Conservation (phyloP, 2,113 vertebrate species). For the Grammomys dolichurus region DNA sequence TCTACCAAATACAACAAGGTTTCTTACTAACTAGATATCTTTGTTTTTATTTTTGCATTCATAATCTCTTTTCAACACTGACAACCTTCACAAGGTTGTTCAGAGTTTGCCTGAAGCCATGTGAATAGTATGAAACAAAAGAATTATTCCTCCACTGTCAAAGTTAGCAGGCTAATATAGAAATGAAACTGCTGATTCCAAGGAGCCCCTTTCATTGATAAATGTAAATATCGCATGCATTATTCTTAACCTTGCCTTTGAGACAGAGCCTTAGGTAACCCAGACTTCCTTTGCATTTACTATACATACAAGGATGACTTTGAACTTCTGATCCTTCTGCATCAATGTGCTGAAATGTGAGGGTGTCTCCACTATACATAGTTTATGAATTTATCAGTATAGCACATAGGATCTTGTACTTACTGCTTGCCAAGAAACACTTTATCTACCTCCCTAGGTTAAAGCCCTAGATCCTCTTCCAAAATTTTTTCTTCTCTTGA, state of each 20-base stretch:
- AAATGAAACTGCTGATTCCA: neutral
- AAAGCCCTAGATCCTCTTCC: too few relatives aligned
- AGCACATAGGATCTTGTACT: neutral
- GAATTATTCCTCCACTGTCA: accelerated
- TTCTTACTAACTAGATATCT: neutral
- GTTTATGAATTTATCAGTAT: neutral
- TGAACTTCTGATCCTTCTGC: neutral
- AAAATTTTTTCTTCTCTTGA: neutral
- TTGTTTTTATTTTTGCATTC: neutral
- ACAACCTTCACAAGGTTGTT: neutral
- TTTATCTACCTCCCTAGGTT: too few relatives aligned
- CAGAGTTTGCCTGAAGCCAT: neutral
- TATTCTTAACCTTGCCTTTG: neutral
- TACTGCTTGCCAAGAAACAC: neutral
- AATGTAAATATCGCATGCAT: neutral
- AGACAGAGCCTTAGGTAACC: neutral
- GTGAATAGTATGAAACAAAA: neutral
- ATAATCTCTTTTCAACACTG: neutral
- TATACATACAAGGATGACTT: neutral
- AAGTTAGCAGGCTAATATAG: neutral
- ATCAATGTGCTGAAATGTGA: too few relatives aligned
- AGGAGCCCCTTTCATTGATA: neutral
- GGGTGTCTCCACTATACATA: neutral
- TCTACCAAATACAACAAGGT: neutral
- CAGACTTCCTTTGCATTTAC: neutral